A percentile compares a stretch with the other conserved stretches of the same genome.
Conservation (phyloP, 2,888 invertebrate genomes). For the Ceraclea dissimilis region DNA sequence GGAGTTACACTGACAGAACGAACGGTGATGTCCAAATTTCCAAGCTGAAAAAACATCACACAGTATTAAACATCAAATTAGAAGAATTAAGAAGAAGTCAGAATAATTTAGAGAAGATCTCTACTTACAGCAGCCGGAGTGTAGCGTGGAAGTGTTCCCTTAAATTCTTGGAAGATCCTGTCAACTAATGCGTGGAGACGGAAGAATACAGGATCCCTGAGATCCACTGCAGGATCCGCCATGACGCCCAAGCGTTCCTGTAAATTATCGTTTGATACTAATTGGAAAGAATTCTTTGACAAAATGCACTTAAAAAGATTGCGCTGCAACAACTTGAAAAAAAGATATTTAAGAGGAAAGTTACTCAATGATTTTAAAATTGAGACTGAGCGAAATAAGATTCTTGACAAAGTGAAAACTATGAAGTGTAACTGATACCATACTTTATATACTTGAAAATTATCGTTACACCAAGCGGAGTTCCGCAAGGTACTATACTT, state of each 20-base stretch:
- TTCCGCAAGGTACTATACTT: constrained; percentile 58
- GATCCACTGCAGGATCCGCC: constrained; percentile 75
- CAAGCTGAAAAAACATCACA: constrained; percentile 40
- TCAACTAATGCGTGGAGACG: constrained; percentile 78
- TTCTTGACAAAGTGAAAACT: no score
- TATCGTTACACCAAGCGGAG: no score
- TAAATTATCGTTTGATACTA: constrained; percentile 8
- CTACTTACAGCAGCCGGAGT: constrained; percentile 39
- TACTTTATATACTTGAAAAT: no score
- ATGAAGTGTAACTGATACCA: no score
- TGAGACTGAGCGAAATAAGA: no score
- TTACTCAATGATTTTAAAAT: no score
- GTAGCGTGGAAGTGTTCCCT: constrained; percentile 53
- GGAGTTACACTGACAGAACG: constrained; percentile 39
- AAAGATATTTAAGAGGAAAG: no score
- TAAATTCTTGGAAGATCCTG: constrained; percentile 64
- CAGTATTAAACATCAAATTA: constrained; percentile 17
- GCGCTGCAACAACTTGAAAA: no score
- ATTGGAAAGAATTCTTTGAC: background rate
- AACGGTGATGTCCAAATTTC: constrained; percentile 53
- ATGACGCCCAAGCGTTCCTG: constrained; percentile 72
- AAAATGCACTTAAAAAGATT: no score
- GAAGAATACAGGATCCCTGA: constrained; percentile 83
- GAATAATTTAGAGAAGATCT: no score
- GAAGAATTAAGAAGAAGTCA: constrained; percentile 18